A percentile compares a stretch with the other conserved stretches of the same genome.
These are phyloP conservation scores for Tethya wilhelma DNA, from an alignment of 37 sponge, comb jelly and placozoan genomes.

Conservation along the genomic window DNA sequence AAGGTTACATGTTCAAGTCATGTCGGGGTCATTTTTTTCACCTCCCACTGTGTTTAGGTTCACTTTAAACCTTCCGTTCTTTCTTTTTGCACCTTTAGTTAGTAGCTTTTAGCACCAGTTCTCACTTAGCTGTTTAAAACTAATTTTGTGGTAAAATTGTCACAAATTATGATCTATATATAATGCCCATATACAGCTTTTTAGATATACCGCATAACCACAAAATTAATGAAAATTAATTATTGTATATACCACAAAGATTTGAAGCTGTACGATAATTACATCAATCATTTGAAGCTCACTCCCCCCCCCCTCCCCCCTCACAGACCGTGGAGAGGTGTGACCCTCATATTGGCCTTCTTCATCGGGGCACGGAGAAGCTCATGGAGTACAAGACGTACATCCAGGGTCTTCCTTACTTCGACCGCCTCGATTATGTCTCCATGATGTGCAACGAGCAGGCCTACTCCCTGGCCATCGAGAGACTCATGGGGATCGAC, in stretches of 20 bases:
- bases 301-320: neutral
- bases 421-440: conserved; percentile 99
- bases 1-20: conserved; percentile 88
- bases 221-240: too few relatives aligned
- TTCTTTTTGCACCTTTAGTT: too few relatives aligned
- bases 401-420: conserved; percentile 93
- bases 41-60: conserved; percentile 6
- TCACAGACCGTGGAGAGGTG: conserved; percentile 74
- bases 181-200: too few relatives aligned
- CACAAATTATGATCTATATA: too few relatives aligned
- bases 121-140: too few relatives aligned
- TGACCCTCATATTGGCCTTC: conserved; percentile 98
- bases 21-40: conserved; percentile 77
- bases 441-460: conserved; percentile 99
- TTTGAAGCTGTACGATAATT: too few relatives aligned
- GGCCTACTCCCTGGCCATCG: conserved; percentile 92
- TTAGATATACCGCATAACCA: too few relatives aligned
- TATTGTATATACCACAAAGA: too few relatives aligned
- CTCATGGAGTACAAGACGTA: conserved; percentile 99
- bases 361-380: conserved; percentile 99
- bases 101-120: too few relatives aligned
- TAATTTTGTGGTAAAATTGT: too few relatives aligned
- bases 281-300: neutral
- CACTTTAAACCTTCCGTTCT: neutral
- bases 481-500: conserved; percentile 87